Base-by-base conservation (phyloP, 2,888 invertebrate species). In the Hirtodrosophila confusa region DNA sequence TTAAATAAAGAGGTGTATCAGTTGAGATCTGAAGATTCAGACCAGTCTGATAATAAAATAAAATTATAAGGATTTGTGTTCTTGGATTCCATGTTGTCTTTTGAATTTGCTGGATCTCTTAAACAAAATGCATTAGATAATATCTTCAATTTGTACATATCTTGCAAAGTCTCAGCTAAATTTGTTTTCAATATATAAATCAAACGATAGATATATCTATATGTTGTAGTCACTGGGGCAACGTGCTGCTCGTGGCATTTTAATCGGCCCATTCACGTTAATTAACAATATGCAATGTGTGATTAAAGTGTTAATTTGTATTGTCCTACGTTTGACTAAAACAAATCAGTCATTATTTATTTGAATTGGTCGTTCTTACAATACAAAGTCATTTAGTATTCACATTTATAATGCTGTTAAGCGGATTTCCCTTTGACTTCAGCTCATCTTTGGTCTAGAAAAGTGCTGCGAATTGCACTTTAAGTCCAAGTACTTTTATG, bases 161-260 rank as follows among this genome's bases (percentile, higher is more conserved):
- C 12, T 17, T 4, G 31, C 9, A 0, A 7, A 7, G 6, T 8
- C 24, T 36, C 0, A 27, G 11, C 24, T 45, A 41, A 23, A 51
- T 48, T 41, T 44, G 37, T 35, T 29, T 47, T 50, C 24, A 40
- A 31, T 44, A 24, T 23, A 51, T 64, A 76, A 83, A 76, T 76
- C 56, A 76, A 64, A 10, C 37, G 47, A 58, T 57, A 47, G 58
- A 31, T 17, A 45, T 48, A 39, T 17, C 9, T 43, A 12, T 44
- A 39, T 54, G 23, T 36, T 31, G 29, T 55, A 41, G 69, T 58
- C 37, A 24, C 10, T 51, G 53, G 27, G 17, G 17, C n/a, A 58
- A 41, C 75, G 75, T 69, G 75, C 43, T 43, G 77, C 77, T 72
- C 69, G 77, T 79, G 84, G 56, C 84, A 68, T 60, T 79, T 64